Conservation (phyloP, 2,888 invertebrate species). For the Sinohyriopsis cumingii region DNA sequence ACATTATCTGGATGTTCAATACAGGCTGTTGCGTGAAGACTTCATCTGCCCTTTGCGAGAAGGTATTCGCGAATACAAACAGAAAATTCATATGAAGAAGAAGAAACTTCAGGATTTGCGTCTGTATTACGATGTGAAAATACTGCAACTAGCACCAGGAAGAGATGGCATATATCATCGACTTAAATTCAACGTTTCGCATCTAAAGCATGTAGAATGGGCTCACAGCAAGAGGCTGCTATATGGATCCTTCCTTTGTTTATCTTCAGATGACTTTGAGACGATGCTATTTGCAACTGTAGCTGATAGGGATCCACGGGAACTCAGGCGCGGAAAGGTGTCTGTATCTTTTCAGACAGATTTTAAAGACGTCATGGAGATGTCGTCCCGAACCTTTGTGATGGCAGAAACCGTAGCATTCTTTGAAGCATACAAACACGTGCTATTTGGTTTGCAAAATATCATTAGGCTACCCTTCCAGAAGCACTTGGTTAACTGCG, state of each 20-base stretch:
- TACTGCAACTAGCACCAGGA: neutral
- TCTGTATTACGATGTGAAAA: slow-evolving; percentile 12
- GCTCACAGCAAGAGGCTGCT: slow-evolving; percentile 78
- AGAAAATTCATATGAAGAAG: no score
- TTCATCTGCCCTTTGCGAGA: slow-evolving; percentile 83
- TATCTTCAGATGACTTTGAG: slow-evolving; percentile 81
- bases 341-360: slow-evolving; percentile 35
- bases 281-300: slow-evolving; percentile 81
- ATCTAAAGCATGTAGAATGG: slow-evolving; percentile 59
- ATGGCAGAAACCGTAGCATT: slow-evolving; percentile 86
- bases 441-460: slow-evolving; percentile 79
- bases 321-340: slow-evolving; percentile 42
- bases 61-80: slow-evolving; percentile 69
- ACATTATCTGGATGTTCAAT: slow-evolving; percentile 85
- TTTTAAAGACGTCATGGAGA: slow-evolving; percentile 6
- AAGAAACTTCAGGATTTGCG: slow-evolving; percentile 11
- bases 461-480: slow-evolving; percentile 67
- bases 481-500: slow-evolving; percentile 42
- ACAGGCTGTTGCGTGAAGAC: slow-evolving; percentile 85
- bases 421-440: slow-evolving; percentile 86
- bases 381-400: slow-evolving; percentile 52
- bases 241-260: slow-evolving; percentile 82
- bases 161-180: neutral
- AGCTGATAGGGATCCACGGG: slow-evolving; percentile 37
- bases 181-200: neutral